Percentiles rank a stretch among this genome's conserved stretches.
phyloP scores from a whole-genome alignment of 2,113 vertebrate species.

The Nothocercus nigrocapillus region DNA sequence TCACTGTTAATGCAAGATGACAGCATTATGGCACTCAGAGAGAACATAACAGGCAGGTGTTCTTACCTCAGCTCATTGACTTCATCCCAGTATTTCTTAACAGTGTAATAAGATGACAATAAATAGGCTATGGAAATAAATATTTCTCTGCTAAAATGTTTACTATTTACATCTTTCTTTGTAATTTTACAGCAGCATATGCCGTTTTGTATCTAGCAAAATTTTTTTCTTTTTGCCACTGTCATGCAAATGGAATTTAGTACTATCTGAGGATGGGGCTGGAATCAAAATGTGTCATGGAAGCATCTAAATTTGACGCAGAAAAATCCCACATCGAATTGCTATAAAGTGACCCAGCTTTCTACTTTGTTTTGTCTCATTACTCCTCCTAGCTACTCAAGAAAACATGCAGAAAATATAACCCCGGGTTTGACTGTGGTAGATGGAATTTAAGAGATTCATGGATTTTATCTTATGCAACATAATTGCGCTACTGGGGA shows the following conservation, averaged over 20 bases:
- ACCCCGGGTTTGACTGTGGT: neutral
- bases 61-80: conserved; percentile 58
- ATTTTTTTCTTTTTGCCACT: neutral
- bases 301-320: conserved; percentile 32
- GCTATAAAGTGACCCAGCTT: neutral
- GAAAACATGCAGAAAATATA: neutral
- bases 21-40: conserved; percentile 41
- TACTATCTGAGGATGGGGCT: conserved; percentile 27
- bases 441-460: neutral
- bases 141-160: conserved; percentile 80
- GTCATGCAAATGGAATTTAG: conserved; percentile 52
- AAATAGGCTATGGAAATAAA: conserved; percentile 84
- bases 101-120: conserved; percentile 71
- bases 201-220: conserved; percentile 57
- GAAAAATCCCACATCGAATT: neutral
- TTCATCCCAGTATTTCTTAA: conserved; percentile 70
- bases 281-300: conserved; percentile 50
- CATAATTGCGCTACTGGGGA: neutral
- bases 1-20: conserved; percentile 68
- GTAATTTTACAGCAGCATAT: conserved; percentile 62
- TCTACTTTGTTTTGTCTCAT: neutral
- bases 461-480: neutral
- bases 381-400: conserved; percentile 1
- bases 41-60: conserved; percentile 46
- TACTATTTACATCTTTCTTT: conserved; percentile 77